phyloP scores from a whole-genome alignment of 2,888 invertebrate species.

The Caenorhabditis sp. region DNA sequence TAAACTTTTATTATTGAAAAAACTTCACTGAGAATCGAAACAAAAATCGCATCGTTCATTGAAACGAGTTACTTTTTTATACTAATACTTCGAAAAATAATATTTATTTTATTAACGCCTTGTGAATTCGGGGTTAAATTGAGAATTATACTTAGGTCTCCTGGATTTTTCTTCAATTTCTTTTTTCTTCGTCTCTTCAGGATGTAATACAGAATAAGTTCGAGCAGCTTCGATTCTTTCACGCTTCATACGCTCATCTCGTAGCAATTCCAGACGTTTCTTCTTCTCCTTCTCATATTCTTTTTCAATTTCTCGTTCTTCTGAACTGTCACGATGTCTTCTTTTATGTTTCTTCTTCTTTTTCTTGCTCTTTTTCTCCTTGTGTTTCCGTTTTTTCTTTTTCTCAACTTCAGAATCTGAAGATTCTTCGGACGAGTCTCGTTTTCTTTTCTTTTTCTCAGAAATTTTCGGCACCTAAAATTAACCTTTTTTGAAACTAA shows the following conservation, averaged over 20 bases:
- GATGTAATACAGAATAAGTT: slow-evolving; percentile 76
- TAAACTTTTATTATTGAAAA: not conserved
- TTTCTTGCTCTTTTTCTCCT: slow-evolving; percentile 40
- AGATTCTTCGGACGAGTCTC: not conserved
- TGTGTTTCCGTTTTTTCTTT: slow-evolving; percentile 35
- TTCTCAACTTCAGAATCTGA: slow-evolving; percentile 4
- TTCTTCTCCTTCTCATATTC: slow-evolving; percentile 62
- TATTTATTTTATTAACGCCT: slow-evolving; percentile 12
- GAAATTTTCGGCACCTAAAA: slow-evolving; percentile 5
- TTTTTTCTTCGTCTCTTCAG: slow-evolving; percentile 75
- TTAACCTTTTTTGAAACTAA: not conserved
- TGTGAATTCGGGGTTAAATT: slow-evolving; percentile 84
- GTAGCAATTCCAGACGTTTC: slow-evolving; percentile 73
- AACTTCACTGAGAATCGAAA: not conserved
- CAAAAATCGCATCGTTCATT: not conserved
- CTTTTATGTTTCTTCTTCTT: slow-evolving; percentile 27
- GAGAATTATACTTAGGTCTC: slow-evolving; percentile 89
- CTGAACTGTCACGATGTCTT: slow-evolving; percentile 26
- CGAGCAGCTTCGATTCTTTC: slow-evolving; percentile 79
- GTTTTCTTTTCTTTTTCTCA: slow-evolving; percentile 8
- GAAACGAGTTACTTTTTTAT: not conserved
- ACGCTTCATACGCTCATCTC: slow-evolving; percentile 82
- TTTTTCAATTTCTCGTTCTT: slow-evolving; percentile 37
- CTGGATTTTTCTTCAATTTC: slow-evolving; percentile 68
- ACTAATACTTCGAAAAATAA: not conserved